These are phyloP conservation scores for Dryobota labecula DNA, from an alignment of 2,888 invertebrate genomes.

Conservation along the genomic window DNA sequence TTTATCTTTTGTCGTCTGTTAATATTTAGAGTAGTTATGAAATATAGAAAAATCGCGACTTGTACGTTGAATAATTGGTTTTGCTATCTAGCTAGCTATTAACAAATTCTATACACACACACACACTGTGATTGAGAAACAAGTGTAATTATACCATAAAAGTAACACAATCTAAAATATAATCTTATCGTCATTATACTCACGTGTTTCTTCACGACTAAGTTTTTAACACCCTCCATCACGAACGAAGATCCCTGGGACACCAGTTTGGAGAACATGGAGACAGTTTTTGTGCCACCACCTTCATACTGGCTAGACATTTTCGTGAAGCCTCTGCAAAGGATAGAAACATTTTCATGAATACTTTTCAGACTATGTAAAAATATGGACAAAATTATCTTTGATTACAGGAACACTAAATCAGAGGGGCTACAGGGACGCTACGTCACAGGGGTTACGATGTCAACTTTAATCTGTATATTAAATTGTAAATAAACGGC, in stretches of 20 bases:
- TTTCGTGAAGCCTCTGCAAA: conserved; percentile 93
- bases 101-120: conserved; percentile 28
- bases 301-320: conserved; percentile 96
- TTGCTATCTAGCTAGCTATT: neutral
- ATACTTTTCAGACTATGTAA: neutral
- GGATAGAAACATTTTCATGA: conserved; percentile 11
- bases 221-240: conserved; percentile 99
- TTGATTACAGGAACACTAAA: neutral
- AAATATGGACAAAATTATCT: neutral
- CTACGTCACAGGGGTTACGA: neutral
- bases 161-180: neutral
- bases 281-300: conserved; percentile 98
- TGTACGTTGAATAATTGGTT: neutral
- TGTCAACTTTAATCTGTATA: neutral
- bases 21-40: neutral
- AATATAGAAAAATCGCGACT: neutral
- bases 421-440: neutral
- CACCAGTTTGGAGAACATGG: conserved; percentile 99
- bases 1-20: neutral
- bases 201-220: conserved; percentile 99
- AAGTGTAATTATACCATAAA: neutral
- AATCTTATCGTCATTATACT: conserved; percentile 78
- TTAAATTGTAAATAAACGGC: too few relatives aligned
- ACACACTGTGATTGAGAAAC: neutral
- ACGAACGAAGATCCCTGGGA: conserved; percentile 99